phyloP scores from a whole-genome alignment of 2,888 invertebrate species.

The Biston stratarius region DNA sequence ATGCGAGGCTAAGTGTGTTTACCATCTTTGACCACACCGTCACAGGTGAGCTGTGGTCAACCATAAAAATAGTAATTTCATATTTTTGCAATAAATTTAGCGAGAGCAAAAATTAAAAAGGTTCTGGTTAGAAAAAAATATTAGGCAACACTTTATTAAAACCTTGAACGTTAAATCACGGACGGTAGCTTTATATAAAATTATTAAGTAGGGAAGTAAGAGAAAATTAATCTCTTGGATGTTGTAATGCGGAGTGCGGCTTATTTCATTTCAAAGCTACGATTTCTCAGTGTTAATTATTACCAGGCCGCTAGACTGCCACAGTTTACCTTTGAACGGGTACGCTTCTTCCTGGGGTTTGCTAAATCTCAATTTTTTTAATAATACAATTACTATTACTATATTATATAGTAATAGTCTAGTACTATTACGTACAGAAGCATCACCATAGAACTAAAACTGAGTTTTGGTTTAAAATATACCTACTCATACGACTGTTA shows the following conservation, averaged over 20 bases:
- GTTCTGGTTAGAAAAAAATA: neutral
- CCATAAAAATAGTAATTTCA: too few relatives aligned
- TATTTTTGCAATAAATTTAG: too few relatives aligned
- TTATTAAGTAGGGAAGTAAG: slow-evolving; percentile 17
- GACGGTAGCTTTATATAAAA: slow-evolving; percentile 13
- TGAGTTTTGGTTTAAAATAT: too few relatives aligned
- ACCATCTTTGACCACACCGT: too few relatives aligned
- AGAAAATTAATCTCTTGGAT: slow-evolving; percentile 38
- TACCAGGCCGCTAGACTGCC: slow-evolving; percentile 43
- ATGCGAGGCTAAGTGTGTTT: too few relatives aligned
- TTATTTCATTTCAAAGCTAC: slow-evolving; percentile 49
- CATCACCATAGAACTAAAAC: too few relatives aligned
- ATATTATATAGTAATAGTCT: too few relatives aligned
- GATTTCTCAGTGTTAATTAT: slow-evolving; percentile 51
- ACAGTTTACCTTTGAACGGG: slow-evolving; percentile 26
- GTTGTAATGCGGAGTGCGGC: slow-evolving; percentile 34
- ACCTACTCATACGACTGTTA: too few relatives aligned
- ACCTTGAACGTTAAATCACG: slow-evolving; percentile 16
- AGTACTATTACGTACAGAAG: too few relatives aligned
- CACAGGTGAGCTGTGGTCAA: too few relatives aligned
- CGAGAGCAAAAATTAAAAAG: neutral
- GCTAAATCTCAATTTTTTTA: neutral
- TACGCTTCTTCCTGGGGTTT: neutral
- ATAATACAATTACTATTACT: too few relatives aligned
- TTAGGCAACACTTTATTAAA: neutral